A percentile compares a stretch with the other conserved stretches of the same genome.
Conservation (phyloP, 2,797 vertebrate genomes). For the Merluccius polli region DNA sequence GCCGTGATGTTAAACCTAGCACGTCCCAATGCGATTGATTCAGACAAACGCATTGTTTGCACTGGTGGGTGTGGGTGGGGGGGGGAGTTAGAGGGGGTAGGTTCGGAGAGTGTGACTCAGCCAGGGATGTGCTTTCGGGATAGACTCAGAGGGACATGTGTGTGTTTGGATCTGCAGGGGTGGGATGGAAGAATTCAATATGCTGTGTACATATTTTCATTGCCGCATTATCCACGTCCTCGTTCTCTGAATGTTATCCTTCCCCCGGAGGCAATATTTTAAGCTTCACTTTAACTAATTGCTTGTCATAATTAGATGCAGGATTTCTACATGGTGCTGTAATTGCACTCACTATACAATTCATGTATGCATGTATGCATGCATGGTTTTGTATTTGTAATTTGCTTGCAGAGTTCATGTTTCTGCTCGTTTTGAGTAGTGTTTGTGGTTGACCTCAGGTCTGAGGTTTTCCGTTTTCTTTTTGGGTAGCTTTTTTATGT, state of each 20-base stretch:
- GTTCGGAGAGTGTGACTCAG: neutral
- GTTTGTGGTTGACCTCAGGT: too few species aligned
- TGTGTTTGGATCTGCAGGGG: constrained; percentile 32
- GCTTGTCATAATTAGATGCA: constrained; percentile 1
- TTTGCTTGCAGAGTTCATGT: too few species aligned
- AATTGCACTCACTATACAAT: constrained; percentile 2
- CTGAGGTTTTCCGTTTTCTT: too few species aligned
- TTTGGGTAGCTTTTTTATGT: too few species aligned
- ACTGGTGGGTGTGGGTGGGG: neutral
- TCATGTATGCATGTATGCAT: too few species aligned
- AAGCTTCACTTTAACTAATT: neutral
- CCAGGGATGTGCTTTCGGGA: neutral
- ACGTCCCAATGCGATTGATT: too few species aligned
- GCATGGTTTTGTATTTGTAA: too few species aligned
- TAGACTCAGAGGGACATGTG: neutral
- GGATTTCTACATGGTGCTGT: neutral
- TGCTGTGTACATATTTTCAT: constrained; percentile 30
- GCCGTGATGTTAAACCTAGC: neutral
- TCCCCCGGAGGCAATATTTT: neutral
- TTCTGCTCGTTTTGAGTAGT: too few species aligned
- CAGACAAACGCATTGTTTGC: neutral
- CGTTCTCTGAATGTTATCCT: constrained; percentile 1
- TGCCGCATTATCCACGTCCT: constrained; percentile 11
- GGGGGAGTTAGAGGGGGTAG: too few species aligned
- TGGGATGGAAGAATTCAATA: constrained; percentile 18